phyloP scores from a whole-genome alignment of 2,888 invertebrate species.

The Onthophagus sagittarius region DNA sequence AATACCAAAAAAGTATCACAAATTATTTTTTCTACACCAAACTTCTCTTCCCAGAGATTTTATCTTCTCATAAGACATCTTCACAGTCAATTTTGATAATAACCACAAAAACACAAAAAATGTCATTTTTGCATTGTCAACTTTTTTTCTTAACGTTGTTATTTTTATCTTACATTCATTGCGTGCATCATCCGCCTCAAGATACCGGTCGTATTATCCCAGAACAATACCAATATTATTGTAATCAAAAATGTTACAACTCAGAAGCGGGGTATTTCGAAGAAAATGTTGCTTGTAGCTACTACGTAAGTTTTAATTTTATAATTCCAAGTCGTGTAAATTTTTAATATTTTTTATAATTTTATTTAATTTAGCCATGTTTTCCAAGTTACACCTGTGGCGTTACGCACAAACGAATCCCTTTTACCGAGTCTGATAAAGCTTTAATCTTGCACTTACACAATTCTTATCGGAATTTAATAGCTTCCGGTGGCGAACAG shows the following conservation, averaged over 20 bases:
- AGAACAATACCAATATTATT: neutral
- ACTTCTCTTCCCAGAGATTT: no score
- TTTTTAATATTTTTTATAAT: slow-evolving; percentile 11
- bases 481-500: neutral
- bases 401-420: neutral
- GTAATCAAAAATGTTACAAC: neutral
- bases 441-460: slow-evolving; percentile 11
- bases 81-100: no score
- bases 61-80: no score
- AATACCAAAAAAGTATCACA: no score
- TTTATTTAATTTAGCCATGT: no score
- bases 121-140: no score
- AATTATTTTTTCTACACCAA: no score
- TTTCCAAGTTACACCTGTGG: slow-evolving; percentile 16
- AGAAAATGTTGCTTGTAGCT: slow-evolving; percentile 13
- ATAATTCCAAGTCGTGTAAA: neutral
- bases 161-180: no score
- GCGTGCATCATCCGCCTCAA: neutral
- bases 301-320: neutral
- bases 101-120: no score
- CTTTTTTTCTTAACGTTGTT: no score
- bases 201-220: neutral
- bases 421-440: slow-evolving; percentile 13
- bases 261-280: neutral
- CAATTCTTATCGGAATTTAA: slow-evolving; percentile 13